These are phyloP conservation scores for Xestobium rufovillosum DNA, from an alignment of 2,888 invertebrate genomes.

Conservation along the genomic window DNA sequence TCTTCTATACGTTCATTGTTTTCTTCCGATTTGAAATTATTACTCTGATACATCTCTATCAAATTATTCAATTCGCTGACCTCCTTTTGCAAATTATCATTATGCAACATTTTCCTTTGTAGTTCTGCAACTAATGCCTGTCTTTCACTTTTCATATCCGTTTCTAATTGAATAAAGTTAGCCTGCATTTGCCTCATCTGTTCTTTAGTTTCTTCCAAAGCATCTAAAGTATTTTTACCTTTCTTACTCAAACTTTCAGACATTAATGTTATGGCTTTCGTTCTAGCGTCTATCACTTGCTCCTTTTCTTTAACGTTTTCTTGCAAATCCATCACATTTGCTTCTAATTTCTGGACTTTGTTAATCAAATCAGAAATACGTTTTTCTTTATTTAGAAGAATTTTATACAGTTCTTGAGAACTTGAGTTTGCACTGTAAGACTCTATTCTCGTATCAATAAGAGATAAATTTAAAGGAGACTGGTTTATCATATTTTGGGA, in stretches of 20 bases:
- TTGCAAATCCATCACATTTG: constrained; percentile 70
- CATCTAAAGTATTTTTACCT: constrained; percentile 62
- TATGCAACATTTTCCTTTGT: no score
- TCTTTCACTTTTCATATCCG: constrained; percentile 64
- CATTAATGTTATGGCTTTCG: constrained; percentile 69
- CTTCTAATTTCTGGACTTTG: constrained; percentile 67
- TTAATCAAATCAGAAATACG: constrained; percentile 58
- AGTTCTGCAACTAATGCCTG: constrained; percentile 50
- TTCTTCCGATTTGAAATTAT: constrained; percentile 10
- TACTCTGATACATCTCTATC: constrained; percentile 14
- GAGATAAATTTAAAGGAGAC: constrained; percentile 32
- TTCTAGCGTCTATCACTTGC: constrained; percentile 73
- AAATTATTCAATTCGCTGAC: constrained; percentile 33
- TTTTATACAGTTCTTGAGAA: constrained; percentile 39
- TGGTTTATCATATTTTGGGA: constrained; percentile 40
- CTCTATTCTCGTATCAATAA: constrained; percentile 32
- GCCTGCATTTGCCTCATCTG: constrained; percentile 77
- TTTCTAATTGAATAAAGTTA: constrained; percentile 63
- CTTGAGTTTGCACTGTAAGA: constrained; percentile 34
- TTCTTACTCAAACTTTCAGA: constrained; percentile 63
- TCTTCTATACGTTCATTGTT: constrained; percentile 9
- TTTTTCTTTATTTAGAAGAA: constrained; percentile 54
- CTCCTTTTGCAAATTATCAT: constrained; percentile 54
- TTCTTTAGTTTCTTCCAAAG: constrained; percentile 70
- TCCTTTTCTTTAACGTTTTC: constrained; percentile 78